phyloP scores from a whole-genome alignment of 2,797 vertebrate species.

The Columba guinea region DNA sequence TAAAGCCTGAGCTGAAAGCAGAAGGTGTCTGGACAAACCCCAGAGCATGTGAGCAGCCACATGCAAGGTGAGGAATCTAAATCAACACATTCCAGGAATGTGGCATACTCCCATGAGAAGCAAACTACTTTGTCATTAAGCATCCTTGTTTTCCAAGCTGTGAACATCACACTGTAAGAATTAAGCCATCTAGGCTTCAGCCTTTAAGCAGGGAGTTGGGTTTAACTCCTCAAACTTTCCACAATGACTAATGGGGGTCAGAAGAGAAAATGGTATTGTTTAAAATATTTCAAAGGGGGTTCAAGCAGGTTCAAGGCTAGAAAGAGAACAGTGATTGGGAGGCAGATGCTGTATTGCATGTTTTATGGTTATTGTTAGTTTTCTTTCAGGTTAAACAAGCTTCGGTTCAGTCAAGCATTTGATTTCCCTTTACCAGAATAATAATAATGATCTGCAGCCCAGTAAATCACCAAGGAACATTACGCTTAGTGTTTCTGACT shows the following conservation, averaged over 20 bases:
- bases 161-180: neutral
- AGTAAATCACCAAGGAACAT: constrained; percentile 17
- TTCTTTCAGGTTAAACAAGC: constrained; percentile 52
- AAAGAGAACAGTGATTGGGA: neutral
- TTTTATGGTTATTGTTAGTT: constrained; percentile 20
- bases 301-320: constrained; percentile 17
- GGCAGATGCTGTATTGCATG: neutral
- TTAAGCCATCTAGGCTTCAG: neutral
- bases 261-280: neutral
- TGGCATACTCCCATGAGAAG: neutral
- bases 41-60: neutral
- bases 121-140: neutral
- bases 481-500: neutral
- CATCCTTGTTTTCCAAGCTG: neutral
- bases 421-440: constrained; percentile 44
- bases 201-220: neutral
- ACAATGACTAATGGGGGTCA: neutral
- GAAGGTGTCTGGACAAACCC: accelerated
- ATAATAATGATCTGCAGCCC: constrained; percentile 26
- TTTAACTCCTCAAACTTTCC: neutral
- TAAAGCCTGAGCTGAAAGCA: neutral
- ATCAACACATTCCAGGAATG: neutral
- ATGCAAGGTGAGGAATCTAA: neutral
- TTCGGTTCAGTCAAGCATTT: constrained; percentile 34
- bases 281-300: neutral